Evolutionary conservation across 30 jellyfish, hydroid and myxozoan genomes (phyloP), one percentile per base, ranked within the genome.

Genomic region (Aurelia coerulea): DNA sequence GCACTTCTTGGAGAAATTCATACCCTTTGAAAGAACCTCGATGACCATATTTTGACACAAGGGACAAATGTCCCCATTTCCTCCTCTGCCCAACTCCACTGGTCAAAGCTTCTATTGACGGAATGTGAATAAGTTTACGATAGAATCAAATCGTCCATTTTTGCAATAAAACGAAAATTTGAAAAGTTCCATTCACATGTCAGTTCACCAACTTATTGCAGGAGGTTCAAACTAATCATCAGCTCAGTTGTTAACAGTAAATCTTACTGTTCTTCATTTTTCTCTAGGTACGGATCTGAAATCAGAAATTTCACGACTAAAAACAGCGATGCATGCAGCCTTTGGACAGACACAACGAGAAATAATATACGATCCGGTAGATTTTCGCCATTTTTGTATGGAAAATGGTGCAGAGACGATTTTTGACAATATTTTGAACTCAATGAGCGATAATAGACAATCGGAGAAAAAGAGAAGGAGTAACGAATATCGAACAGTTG

Each of bases 361-460:
- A 65, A 65, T 65, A 11, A 65, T 65, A 7, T 65, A 65, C 54
- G 51, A 65, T 16, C 76, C 76, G 16, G 18, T 16, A 23, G 76
- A 39, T 15, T 65, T 65, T 65, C 35, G 76, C 18, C 13, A 19
- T 23, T 65, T 65, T 65, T 18, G 76, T 65, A 65, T 12, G 41
- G 76, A 65, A 23, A 65, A 65, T 15, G 76, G 76, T 65, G 76
- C 76, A 65, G 52, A 65, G 12, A 65, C 76, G 16, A 65, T 65
- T 23, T 65, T 65, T 23, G 76, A 18, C 76, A 65, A 65, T 53
- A 65, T 65, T 65, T 46, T 65, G 6, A 46, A 33, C 2, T 65
- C 76, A 11, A 23, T 65, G 41, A 65, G 52, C 12, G 41, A 65
- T 18, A 65, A 46, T 23, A 39, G 76, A 15, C 76, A 65, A 15